phyloP scores from a whole-genome alignment of 2,113 vertebrate genomes.

The Cephalopholis sonnerati region DNA sequence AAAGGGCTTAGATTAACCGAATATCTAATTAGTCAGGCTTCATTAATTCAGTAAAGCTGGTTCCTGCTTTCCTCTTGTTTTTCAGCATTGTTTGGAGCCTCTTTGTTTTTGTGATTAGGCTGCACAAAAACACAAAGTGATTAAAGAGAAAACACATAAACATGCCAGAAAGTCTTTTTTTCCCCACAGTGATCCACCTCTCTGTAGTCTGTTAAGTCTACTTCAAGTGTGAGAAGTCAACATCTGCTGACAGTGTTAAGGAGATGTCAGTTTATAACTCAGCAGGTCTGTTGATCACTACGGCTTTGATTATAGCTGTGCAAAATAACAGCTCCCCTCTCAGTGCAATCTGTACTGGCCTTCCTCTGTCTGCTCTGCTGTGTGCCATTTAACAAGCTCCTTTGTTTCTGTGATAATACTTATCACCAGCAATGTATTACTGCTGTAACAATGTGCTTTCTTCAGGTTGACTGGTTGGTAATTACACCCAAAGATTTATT shows the following conservation, averaged over 20 bases:
- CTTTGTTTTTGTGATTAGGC: constrained; percentile 38
- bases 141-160: constrained; percentile 5
- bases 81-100: constrained; percentile 5
- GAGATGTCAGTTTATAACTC: constrained; percentile 51
- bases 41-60: constrained; percentile 40
- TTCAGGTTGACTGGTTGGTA: not conserved
- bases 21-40: constrained; percentile 50
- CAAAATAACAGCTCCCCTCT: constrained; percentile 59
- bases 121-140: constrained; percentile 11
- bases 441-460: not conserved
- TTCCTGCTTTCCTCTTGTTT: constrained; percentile 13
- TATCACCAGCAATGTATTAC: constrained; percentile 22
- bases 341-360: constrained; percentile 47
- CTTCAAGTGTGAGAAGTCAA: constrained; percentile 31
- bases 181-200: not conserved
- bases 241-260: constrained; percentile 50
- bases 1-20: constrained; percentile 41
- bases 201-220: not conserved
- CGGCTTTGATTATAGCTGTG: constrained; percentile 65
- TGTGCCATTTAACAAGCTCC: constrained; percentile 28
- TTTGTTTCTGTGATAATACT: constrained; percentile 22
- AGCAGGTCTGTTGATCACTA: constrained; percentile 49
- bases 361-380: constrained; percentile 36
- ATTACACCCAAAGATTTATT: constrained; percentile 7
- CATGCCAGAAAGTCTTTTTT: not conserved